Conservation (phyloP, 1,140 invertebrate species). For the Linepithema humile region DNA sequence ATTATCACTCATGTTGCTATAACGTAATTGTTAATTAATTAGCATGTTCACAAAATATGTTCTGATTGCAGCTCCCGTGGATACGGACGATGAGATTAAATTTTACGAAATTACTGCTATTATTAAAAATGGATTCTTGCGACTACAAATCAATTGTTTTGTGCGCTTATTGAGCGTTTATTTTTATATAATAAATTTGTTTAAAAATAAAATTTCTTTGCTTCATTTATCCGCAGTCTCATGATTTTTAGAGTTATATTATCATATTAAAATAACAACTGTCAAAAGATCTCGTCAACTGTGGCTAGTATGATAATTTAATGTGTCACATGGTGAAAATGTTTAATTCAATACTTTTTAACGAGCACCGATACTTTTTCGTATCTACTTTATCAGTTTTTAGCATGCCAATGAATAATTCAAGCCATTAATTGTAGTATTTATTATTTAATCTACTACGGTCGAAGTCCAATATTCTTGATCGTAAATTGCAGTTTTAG, state of each 20-base stretch:
- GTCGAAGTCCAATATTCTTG: neutral
- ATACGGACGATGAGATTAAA: constrained; percentile 48
- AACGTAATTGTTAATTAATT: neutral
- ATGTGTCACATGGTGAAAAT: neutral
- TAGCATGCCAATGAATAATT: neutral
- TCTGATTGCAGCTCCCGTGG: constrained; percentile 17
- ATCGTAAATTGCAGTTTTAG: neutral
- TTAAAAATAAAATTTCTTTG: neutral
- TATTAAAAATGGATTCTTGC: neutral
- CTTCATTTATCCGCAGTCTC: neutral
- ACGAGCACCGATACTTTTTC: neutral
- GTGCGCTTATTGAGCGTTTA: neutral
- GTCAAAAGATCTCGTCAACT: neutral
- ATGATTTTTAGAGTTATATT: neutral
- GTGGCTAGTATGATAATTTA: neutral
- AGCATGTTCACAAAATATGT: neutral
- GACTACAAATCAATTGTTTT: neutral
- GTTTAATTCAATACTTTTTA: neutral
- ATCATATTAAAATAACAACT: neutral
- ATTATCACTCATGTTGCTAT: neutral
- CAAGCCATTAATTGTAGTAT: neutral
- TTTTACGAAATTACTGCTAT: neutral
- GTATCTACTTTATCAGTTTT: neutral
- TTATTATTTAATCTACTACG: neutral
- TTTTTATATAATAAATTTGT: constrained; percentile 55